Evolutionary conservation across 2,888 invertebrate genomes (phyloP).

Genomic region (Cerceris rybyensis): DNA sequence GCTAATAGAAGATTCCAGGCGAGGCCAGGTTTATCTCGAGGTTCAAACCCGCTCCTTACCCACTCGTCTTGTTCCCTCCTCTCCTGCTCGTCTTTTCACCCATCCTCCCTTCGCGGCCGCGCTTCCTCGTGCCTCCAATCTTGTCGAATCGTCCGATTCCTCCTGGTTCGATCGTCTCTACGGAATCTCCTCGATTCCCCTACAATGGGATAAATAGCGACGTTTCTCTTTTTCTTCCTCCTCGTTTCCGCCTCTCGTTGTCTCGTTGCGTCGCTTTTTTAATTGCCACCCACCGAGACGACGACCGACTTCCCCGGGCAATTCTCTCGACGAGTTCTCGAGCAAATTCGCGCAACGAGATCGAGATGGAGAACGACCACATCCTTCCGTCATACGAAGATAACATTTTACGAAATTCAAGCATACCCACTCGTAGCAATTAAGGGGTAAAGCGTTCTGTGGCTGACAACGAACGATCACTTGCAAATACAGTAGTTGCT

Average conservation of each 20-base stretch:
- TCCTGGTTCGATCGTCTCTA: constrained; percentile 44
- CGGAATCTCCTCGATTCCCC: constrained; percentile 12
- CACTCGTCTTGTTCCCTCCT: constrained; percentile 53
- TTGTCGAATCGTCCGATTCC: constrained; percentile 52
- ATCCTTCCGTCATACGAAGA: too few species aligned
- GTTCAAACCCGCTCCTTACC: constrained; percentile 71
- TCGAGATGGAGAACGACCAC: too few species aligned
- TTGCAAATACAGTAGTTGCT: too few species aligned
- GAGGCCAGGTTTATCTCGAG: constrained; percentile 80
- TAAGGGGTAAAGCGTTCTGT: too few species aligned
- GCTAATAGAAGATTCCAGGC: constrained; percentile 82
- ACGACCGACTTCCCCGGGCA: too few species aligned
- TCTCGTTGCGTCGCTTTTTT: not conserved
- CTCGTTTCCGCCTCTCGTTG: not conserved
- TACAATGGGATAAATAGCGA: constrained; percentile 33
- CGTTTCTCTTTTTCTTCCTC: not conserved
- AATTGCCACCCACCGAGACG: not conserved
- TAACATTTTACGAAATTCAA: too few species aligned
- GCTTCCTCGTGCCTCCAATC: constrained; percentile 52
- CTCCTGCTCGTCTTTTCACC: constrained; percentile 51
- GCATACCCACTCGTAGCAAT: too few species aligned
- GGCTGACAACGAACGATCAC: too few species aligned
- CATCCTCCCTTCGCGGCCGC: constrained; percentile 25
- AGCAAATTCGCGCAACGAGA: too few species aligned
- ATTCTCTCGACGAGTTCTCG: too few species aligned